A percentile compares a stretch with the other conserved stretches of the same genome.
These are phyloP conservation scores for Hirtodrosophila histrioides DNA, from an alignment of 2,888 invertebrate species.

Conservation along the genomic window DNA sequence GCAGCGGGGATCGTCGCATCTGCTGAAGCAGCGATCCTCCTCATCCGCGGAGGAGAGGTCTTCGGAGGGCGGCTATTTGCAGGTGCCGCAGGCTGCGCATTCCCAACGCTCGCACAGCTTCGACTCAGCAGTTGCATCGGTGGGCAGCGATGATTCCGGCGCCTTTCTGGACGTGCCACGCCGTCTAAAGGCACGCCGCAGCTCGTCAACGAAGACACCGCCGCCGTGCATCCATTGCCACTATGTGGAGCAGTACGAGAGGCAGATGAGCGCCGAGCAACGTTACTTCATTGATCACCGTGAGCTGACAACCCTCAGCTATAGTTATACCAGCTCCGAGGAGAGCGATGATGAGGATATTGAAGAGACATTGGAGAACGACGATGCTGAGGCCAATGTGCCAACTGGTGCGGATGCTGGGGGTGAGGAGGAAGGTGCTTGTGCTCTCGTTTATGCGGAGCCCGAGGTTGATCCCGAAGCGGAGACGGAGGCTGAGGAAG, in stretches of 20 bases:
- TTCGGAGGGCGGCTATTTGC: slow-evolving; percentile 85
- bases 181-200: slow-evolving; percentile 87
- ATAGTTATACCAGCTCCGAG: slow-evolving; percentile 85
- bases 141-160: slow-evolving; percentile 88
- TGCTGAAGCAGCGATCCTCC: slow-evolving; percentile 81
- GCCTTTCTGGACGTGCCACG: slow-evolving; percentile 87
- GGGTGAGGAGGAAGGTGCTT: slow-evolving; percentile 67
- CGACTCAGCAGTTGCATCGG: slow-evolving; percentile 89
- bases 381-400: slow-evolving; percentile 71
- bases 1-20: slow-evolving; percentile 85
- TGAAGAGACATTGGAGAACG: slow-evolving; percentile 34
- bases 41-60: slow-evolving; percentile 83
- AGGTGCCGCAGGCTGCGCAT: slow-evolving; percentile 87
- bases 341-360: slow-evolving; percentile 84
- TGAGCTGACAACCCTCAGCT: slow-evolving; percentile 84
- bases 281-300: slow-evolving; percentile 82
- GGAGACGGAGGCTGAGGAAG: slow-evolving; percentile 69
- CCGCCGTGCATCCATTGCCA: slow-evolving; percentile 91
- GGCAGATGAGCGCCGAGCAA: slow-evolving; percentile 85
- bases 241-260: slow-evolving; percentile 90
- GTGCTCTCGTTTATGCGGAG: slow-evolving; percentile 25
- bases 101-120: slow-evolving; percentile 92
- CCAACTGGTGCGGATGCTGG: neutral
- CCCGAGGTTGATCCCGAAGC: slow-evolving; percentile 71
- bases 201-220: slow-evolving; percentile 87